A percentile compares a stretch with the other conserved stretches of the same genome.
Conservation (phyloP, 1,140 invertebrate species). For the Dufourea novaeangliae region DNA sequence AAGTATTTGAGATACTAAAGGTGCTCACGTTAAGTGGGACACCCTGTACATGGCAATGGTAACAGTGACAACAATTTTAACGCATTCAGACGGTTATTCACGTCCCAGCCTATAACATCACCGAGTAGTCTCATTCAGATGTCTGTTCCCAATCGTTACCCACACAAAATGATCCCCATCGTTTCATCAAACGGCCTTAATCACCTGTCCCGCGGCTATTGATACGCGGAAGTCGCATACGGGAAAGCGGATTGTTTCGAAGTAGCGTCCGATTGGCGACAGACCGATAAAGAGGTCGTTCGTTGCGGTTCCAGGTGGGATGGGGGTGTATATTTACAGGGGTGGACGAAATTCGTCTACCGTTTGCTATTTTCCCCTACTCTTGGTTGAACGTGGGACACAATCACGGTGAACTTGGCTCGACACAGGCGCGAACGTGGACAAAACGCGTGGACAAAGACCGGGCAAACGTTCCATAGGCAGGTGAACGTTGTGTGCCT, state of each 20-base stretch:
- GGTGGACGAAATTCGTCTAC: conserved; percentile 35
- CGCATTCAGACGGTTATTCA: too few species aligned
- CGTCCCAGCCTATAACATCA: too few species aligned
- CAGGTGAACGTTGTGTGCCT: conserved; percentile 4
- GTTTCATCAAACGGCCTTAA: neutral
- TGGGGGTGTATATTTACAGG: neutral
- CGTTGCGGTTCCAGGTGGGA: neutral
- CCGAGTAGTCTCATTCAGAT: neutral
- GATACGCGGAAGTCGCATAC: neutral
- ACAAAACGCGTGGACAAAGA: neutral
- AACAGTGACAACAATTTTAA: too few species aligned
- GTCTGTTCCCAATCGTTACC: neutral
- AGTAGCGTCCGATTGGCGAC: neutral
- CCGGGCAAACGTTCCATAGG: neutral
- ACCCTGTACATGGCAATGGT: too few species aligned
- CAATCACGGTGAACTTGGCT: conserved; percentile 17
- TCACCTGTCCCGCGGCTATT: neutral
- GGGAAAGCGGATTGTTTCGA: conserved; percentile 24
- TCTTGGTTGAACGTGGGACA: conserved; percentile 5
- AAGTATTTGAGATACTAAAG: too few species aligned
- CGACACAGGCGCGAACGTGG: neutral
- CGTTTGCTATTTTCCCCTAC: conserved; percentile 48
- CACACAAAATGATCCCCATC: neutral
- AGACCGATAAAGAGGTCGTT: conserved; percentile 18
- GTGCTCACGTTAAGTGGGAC: too few species aligned